Conservation (phyloP, 1,140 invertebrate genomes). For the Psix sp. region DNA sequence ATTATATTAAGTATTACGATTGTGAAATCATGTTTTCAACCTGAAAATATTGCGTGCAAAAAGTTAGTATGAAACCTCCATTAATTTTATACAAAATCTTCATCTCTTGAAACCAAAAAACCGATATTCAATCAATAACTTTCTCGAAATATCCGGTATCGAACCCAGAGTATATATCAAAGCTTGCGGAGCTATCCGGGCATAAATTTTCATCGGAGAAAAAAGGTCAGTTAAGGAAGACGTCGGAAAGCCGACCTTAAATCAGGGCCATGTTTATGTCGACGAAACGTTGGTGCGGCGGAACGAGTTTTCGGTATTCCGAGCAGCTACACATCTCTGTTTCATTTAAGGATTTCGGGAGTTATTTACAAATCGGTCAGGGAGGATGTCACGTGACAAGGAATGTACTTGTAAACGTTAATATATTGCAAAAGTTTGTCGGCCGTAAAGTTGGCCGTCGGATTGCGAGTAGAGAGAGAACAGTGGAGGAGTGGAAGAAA, state of each 20-base stretch:
- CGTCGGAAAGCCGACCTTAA: slow-evolving; percentile 25
- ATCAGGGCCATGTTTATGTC: slow-evolving; percentile 27
- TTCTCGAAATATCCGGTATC: too few relatives aligned
- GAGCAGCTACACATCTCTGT: slow-evolving; percentile 22
- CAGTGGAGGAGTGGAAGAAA: background rate
- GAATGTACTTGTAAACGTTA: slow-evolving; percentile 53
- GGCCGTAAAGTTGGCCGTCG: slow-evolving; percentile 46
- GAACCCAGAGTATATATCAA: background rate
- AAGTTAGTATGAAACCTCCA: too few relatives aligned
- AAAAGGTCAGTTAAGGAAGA: slow-evolving; percentile 27
- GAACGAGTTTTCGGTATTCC: slow-evolving; percentile 10
- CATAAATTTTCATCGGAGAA: slow-evolving; percentile 15
- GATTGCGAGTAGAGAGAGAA: slow-evolving; percentile 2
- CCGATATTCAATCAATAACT: too few relatives aligned
- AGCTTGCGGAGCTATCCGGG: background rate
- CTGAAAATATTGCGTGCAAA: too few relatives aligned
- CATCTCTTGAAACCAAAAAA: too few relatives aligned
- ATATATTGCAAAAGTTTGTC: slow-evolving; percentile 58
- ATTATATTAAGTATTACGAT: too few relatives aligned
- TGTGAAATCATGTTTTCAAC: too few relatives aligned
- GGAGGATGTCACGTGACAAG: slow-evolving; percentile 42
- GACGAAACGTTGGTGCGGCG: background rate
- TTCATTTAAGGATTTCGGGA: slow-evolving; percentile 44
- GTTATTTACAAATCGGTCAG: slow-evolving; percentile 48
- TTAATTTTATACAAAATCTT: too few relatives aligned